A percentile compares a stretch with the other conserved stretches of the same genome.
Evolutionary conservation across 2,113 vertebrate species (phyloP).

Genomic region (Chaetodon auriga): DNA sequence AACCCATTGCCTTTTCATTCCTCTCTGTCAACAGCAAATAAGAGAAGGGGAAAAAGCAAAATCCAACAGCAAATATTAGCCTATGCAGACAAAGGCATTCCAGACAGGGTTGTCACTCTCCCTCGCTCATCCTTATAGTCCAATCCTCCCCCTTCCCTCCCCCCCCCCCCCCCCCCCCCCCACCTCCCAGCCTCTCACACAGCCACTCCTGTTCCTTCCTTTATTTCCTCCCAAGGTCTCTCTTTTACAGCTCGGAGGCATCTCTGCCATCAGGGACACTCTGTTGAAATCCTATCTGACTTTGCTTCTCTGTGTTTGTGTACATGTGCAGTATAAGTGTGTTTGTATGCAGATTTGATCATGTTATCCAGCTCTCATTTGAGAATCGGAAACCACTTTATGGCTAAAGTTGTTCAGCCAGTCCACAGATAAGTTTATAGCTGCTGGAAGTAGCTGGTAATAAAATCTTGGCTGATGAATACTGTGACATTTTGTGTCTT

Average conservation of each 20-base stretch:
- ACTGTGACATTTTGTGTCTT: not conserved
- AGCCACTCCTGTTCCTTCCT: constrained; percentile 39
- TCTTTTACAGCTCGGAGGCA: constrained; percentile 29
- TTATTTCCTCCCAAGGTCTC: constrained; percentile 58
- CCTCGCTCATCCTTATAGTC: constrained; percentile 71
- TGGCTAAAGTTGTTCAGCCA: not conserved
- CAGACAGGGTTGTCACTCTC: constrained; percentile 78
- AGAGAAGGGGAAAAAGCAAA: constrained; percentile 75
- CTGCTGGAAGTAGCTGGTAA: not conserved
- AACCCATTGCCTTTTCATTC: constrained; percentile 80
- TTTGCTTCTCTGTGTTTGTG: not conserved
- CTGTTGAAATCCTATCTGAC: not conserved
- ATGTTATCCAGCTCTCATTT: not conserved
- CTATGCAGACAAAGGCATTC: constrained; percentile 81
- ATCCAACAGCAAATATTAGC: constrained; percentile 85
- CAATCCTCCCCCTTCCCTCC: constrained; percentile 52
- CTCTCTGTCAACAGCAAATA: constrained; percentile 80
- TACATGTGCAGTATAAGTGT: not conserved
- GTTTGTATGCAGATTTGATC: not conserved
- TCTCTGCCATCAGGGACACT: constrained; percentile 25
- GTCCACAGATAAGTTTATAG: not conserved
- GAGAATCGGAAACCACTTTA: not conserved
- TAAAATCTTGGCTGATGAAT: not conserved
- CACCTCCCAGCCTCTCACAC: constrained; percentile 14
- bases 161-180: no score